A percentile compares a stretch with the other conserved stretches of the same genome.
phyloP scores from a whole-genome alignment of 1,140 invertebrate genomes.

The Trichonephila clavata region DNA sequence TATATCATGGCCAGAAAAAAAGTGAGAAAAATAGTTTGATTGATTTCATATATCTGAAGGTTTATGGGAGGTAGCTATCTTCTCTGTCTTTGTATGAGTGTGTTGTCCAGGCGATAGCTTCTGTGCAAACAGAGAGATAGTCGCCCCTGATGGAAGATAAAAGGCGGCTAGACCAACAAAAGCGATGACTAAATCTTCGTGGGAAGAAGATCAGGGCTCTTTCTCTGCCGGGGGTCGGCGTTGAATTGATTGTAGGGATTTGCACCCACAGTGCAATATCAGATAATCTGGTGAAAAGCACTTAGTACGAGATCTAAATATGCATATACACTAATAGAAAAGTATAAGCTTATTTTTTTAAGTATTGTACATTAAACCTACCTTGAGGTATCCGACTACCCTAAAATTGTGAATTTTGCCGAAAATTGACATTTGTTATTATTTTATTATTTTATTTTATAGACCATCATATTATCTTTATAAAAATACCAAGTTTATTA shows the following conservation, averaged over 20 bases:
- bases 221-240: neutral
- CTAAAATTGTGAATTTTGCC: too few relatives aligned
- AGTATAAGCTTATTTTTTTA: too few relatives aligned
- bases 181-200: slow-evolving; percentile 68
- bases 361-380: too few relatives aligned
- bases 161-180: slow-evolving; percentile 50
- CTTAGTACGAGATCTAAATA: neutral
- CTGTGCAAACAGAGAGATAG: slow-evolving; percentile 57
- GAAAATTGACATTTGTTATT: too few relatives aligned
- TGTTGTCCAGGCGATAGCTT: slow-evolving; percentile 64
- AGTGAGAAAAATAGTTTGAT: neutral
- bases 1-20: neutral
- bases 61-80: slow-evolving; percentile 14
- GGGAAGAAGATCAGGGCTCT: slow-evolving; percentile 8
- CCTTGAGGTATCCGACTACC: too few relatives aligned
- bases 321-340: too few relatives aligned
- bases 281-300: neutral
- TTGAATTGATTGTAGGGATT: neutral
- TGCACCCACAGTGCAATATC: neutral
- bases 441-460: too few relatives aligned
- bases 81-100: neutral
- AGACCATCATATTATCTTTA: too few relatives aligned
- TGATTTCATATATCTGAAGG: slow-evolving; percentile 27
- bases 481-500: too few relatives aligned
- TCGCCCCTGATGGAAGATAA: slow-evolving; percentile 51